phyloP scores from a whole-genome alignment of 1,140 invertebrate genomes.

The Listronotus bonariensis region DNA sequence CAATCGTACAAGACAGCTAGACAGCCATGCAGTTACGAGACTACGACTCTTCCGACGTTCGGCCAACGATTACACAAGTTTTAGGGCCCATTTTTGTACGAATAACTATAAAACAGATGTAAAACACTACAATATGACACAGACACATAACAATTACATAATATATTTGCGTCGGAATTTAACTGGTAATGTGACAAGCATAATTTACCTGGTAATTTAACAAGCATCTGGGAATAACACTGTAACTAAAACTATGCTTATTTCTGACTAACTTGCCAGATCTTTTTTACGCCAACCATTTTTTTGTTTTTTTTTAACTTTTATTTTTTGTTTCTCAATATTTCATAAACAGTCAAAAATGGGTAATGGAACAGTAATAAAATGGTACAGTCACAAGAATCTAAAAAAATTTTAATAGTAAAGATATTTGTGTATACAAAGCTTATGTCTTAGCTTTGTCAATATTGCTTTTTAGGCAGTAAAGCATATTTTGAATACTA shows the following conservation, averaged over 20 bases:
- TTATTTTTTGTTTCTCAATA: not conserved
- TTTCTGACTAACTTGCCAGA: not conserved
- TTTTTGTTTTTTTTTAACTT: not conserved
- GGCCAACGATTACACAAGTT: no score
- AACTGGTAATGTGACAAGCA: not conserved
- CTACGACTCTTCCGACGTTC: no score
- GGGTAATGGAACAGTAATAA: no score
- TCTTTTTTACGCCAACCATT: not conserved
- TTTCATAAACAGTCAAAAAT: constrained; percentile 3
- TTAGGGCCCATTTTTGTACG: no score
- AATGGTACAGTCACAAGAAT: no score
- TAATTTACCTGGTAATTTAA: not conserved
- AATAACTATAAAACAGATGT: not conserved
- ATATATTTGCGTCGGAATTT: not conserved
- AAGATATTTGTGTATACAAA: no score
- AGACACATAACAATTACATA: not conserved
- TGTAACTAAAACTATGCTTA: not conserved
- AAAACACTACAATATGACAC: constrained; percentile 9
- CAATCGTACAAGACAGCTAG: no score
- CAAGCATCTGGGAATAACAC: constrained; percentile 1
- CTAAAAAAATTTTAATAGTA: no score
- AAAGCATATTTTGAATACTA: no score
- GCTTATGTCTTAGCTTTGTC: no score
- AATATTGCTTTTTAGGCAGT: no score
- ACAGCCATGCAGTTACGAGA: no score